Conservation (phyloP, 1,140 invertebrate species). For the Panulirus ornatus region DNA sequence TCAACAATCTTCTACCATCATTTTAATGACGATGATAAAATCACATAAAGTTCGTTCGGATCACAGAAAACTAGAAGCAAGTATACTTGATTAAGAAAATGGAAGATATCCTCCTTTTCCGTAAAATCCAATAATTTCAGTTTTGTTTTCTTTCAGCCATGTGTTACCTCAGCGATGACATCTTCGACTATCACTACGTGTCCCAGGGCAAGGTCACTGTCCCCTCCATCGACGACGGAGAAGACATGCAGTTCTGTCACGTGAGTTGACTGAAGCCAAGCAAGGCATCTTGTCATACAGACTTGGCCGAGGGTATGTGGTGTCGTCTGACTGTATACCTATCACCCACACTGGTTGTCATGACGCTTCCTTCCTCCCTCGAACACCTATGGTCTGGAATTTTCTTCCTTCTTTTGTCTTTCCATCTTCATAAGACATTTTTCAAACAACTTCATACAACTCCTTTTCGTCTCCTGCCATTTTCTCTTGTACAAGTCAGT, state of each 20-base stretch:
- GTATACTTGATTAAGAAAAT: background rate
- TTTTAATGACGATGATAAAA: background rate
- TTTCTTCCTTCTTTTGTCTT: no score
- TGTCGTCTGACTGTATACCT: no score
- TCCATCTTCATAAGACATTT: no score
- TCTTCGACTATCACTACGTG: constrained; percentile 81
- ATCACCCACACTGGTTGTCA: background rate
- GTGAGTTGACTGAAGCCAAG: constrained; percentile 82
- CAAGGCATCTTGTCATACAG: no score
- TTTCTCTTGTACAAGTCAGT: no score
- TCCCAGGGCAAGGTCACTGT: constrained; percentile 68
- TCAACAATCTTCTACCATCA: no score
- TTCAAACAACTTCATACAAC: no score
- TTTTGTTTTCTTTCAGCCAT: constrained; percentile 82
- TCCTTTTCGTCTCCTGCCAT: no score
- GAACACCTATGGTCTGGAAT: no score
- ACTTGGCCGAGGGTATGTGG: no score
- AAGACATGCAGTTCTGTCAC: constrained; percentile 86
- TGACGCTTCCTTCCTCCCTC: background rate
- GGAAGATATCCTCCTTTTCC: background rate
- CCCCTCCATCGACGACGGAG: constrained; percentile 84
- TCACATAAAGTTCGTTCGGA: background rate
- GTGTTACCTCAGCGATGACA: constrained; percentile 89
- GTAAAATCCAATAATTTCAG: background rate
- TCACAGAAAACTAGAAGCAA: no score